Percentiles rank a stretch among this genome's conserved stretches.
Conservation (phyloP, 2,113 vertebrate genomes). For the Engraulis encrasicolus region DNA sequence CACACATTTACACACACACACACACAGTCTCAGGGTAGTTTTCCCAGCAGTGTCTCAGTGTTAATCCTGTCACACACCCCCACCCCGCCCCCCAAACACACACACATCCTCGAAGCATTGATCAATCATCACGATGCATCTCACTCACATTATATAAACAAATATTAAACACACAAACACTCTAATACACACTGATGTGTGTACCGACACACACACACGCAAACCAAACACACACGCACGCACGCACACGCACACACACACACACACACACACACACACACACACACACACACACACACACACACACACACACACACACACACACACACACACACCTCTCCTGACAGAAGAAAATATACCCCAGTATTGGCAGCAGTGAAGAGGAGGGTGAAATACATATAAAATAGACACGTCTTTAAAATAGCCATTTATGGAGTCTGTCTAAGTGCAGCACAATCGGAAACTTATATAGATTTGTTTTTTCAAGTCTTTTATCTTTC, state of each 20-base stretch:
- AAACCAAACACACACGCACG: constrained; percentile 46
- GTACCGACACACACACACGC: background rate
- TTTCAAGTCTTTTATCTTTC: constrained; percentile 88
- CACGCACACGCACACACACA: background rate
- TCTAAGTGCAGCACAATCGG: constrained; percentile 87
- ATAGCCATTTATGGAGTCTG: constrained; percentile 76
- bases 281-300: constrained; percentile 41
- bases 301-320: constrained; percentile 44
- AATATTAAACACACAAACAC: background rate
- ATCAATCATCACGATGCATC: background rate
- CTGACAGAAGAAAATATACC: constrained; percentile 54
- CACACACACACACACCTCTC: constrained; percentile 45
- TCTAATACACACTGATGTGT: background rate
- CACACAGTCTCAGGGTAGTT: background rate
- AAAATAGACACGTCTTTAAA: constrained; percentile 82
- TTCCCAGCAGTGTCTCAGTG: background rate
- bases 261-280: background rate
- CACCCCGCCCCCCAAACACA: background rate
- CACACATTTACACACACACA: too few relatives aligned
- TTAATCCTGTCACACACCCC: background rate
- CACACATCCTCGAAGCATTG: background rate
- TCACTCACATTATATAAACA: background rate
- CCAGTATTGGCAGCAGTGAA: constrained; percentile 78
- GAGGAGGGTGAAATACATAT: constrained; percentile 77
- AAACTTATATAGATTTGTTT: too few relatives aligned